A percentile compares a stretch with the other conserved stretches of the same genome.
phyloP scores from a whole-genome alignment of 35 echinoderm and acorn worm species.

The Diadema setosum region DNA sequence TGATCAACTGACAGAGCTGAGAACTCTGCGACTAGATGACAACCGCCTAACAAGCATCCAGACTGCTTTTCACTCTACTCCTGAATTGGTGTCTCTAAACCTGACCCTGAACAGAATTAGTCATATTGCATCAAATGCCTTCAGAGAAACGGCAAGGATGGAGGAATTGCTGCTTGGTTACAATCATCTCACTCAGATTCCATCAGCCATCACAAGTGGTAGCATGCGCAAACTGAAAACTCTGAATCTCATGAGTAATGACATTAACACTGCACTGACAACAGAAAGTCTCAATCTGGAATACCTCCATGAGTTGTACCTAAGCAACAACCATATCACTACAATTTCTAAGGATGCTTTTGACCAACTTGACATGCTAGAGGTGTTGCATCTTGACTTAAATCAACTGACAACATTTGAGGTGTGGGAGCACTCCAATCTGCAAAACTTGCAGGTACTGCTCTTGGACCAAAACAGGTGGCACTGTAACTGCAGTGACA shows the following conservation, averaged over 20 bases:
- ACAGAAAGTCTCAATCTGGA: neutral
- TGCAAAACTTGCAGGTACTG: neutral
- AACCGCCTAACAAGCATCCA: conserved; percentile 23
- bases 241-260: neutral
- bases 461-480: neutral
- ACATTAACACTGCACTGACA: neutral
- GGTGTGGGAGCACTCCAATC: conserved; percentile 1
- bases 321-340: conserved; percentile 22
- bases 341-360: neutral
- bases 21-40: conserved; percentile 28
- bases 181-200: conserved; percentile 4
- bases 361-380: neutral
- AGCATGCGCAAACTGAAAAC: neutral
- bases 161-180: neutral
- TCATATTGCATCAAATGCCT: neutral
- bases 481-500: neutral
- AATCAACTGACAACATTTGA: conserved; percentile 1
- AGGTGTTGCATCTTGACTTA: neutral
- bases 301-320: conserved; percentile 19
- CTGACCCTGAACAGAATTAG: conserved; percentile 11
- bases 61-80: neutral
- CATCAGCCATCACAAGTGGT: neutral
- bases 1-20: conserved; percentile 10
- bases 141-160: neutral
- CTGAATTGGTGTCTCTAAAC: conserved; percentile 5